Evolutionary conservation across 2,797 vertebrate genomes (phyloP), one percentile per base, ranked within the genome.

Genomic region (Lagodon rhomboides): DNA sequence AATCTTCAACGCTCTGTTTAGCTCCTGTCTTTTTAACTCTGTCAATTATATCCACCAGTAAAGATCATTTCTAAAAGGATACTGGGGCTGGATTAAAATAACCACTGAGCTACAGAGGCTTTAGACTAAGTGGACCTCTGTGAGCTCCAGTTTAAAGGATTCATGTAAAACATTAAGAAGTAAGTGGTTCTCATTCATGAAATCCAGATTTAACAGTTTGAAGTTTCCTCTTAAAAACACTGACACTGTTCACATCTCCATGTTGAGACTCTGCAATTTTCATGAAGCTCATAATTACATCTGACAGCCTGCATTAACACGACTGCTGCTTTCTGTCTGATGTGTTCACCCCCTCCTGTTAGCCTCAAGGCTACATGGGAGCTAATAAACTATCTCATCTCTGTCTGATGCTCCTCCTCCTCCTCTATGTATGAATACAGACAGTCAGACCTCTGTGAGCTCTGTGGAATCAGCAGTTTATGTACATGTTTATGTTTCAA

Each of bases 281-380:
- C 79, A 87, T 83, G 73, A 78, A 79, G 69, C 83, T 84, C 63
- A 73, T 79, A 88, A 86, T 84, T 68, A 77, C 67, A 56, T 74
- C 73, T 89, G 87, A 83, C 83, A 82, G 69, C 47, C 46, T 44
- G 75, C 66, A 74, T 76, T 70, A 79, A 75, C 83, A 61, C 60
- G 7, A 77, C 82, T 65, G 72, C 75, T 80, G 73, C 66, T 78
- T 61, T 53, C 66, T 58, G 69, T 85, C 75, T 77, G 73, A 76
- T 75, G 65, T 69, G 74, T 38, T 51, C 68, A 27, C 56, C 65
- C 68, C 41, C 56, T 61, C 62, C 68, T 43, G 56, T 73, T 79
- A 68, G 70, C 82, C 79, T 82, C 17, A 0, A 58, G 83, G 76
- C 84, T 73, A 67, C 79, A 79, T 16, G 68, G 53, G 46, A 51